Base-by-base conservation (phyloP, 2,888 invertebrate species). In the Griposia aprilina region DNA sequence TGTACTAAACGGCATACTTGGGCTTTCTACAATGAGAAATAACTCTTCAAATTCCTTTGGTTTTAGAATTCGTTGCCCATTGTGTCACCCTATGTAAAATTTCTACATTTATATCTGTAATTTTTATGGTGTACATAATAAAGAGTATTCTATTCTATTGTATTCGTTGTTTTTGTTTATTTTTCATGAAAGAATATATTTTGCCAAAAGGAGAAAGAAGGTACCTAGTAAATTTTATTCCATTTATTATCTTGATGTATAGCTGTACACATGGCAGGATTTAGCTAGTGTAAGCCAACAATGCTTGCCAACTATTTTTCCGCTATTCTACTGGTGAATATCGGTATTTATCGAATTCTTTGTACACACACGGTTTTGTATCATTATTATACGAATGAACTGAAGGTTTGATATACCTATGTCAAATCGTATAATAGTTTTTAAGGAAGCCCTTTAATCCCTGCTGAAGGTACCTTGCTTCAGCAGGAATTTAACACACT, bases 201-300 rank as follows among this genome's bases (percentile, higher is more conserved):
- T 83, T 59, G 26, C 50, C 57, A 78, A 78, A 63, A 48, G 30
- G 11, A 59, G 15, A 48, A 20, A 45, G 23, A 36, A 30, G n/a
- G 17, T 68, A n/a, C n/a, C n/a, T n/a, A 52, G 50, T 50, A 15
- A n/a, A 8, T 69, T 80, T 68, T 55, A 77, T 65, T 59, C 17
- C n/a, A 68, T 83, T 80, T 82, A 45, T 77, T 82, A 57, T 63
- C 50, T 78, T 78, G 68, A 78, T 57, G 15, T 65, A 76, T 76
- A 62, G 59, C 66, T 76, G 48, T n/a, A 66, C 65, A 30, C 20
- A 66, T 59, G 65, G 23, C 68, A 68, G 41, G 23, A 20, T 68
- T 80, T 78, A 65, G 57, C 50, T 67, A 30, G 55, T 57, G n/a
- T 67, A 63, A 77, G 73, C 77, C 74, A 86, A 80, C 59, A 77